phyloP scores from a whole-genome alignment of 2,797 vertebrate species.

The Urosaurus nigricauda region DNA sequence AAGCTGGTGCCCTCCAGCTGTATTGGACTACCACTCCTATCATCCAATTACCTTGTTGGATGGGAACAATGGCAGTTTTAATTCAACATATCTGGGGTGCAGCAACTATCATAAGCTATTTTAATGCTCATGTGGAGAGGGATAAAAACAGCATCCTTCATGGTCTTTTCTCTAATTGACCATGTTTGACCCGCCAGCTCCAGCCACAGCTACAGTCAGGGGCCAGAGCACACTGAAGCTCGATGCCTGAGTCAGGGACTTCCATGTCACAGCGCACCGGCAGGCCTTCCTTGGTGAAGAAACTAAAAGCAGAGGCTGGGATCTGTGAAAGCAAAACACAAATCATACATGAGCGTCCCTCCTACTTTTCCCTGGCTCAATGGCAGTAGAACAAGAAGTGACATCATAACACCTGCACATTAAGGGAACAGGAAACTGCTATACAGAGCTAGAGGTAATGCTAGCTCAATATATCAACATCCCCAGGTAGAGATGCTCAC shows the following conservation, averaged over 20 bases:
- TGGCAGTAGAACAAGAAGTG: background rate
- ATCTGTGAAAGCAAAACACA: constrained; percentile 80
- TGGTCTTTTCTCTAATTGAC: constrained; percentile 85
- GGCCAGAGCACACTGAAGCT: constrained; percentile 89
- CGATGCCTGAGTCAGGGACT: constrained; percentile 89
- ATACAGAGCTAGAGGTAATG: background rate
- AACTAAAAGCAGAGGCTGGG: constrained; percentile 90
- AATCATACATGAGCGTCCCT: no score
- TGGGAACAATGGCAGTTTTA: background rate
- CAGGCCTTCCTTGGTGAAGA: constrained; percentile 88
- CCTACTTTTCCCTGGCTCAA: no score
- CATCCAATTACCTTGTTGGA: background rate
- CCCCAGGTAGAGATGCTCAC: background rate
- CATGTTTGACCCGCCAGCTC: constrained; percentile 92
- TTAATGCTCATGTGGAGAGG: background rate
- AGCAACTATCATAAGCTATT: background rate
- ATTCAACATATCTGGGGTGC: background rate
- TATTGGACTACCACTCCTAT: background rate
- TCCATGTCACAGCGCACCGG: constrained; percentile 87
- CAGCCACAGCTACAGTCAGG: constrained; percentile 86
- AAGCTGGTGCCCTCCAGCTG: background rate
- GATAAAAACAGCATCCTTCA: constrained; percentile 44
- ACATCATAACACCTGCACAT: background rate
- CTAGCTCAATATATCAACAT: background rate
- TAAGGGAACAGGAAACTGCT: no score